Evolutionary conservation across 2,888 invertebrate species (phyloP).

Genomic region (Euzophera pinguis): DNA sequence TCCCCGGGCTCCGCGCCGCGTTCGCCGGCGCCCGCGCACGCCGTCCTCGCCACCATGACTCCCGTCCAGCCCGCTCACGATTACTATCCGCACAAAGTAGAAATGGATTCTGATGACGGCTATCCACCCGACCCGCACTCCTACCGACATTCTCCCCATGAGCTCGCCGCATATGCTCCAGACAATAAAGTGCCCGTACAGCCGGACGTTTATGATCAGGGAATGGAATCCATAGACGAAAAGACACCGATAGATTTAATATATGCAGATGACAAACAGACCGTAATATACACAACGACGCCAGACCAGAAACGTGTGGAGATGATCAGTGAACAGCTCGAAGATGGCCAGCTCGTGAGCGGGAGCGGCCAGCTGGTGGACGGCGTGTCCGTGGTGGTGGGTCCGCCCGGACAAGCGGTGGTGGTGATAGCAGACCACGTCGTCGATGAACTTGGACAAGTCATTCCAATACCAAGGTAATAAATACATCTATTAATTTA

Average conservation of each 20-base stretch:
- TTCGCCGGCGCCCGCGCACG: constrained; percentile 84
- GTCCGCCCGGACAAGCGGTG: constrained; percentile 79
- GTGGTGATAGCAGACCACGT: constrained; percentile 86
- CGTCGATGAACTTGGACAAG: constrained; percentile 84
- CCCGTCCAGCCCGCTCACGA: constrained; percentile 91
- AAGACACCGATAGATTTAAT: constrained; percentile 89
- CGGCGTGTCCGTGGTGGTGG: constrained; percentile 75
- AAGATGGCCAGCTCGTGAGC: constrained; percentile 77
- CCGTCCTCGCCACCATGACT: constrained; percentile 92
- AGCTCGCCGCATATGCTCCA: constrained; percentile 72
- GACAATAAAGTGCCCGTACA: constrained; percentile 80
- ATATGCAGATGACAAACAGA: constrained; percentile 91
- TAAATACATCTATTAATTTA: background rate
- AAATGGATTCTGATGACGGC: constrained; percentile 81
- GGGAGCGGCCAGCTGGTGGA: constrained; percentile 72
- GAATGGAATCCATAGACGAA: constrained; percentile 80
- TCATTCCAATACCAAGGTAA: constrained; percentile 84
- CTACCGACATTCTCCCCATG: constrained; percentile 79
- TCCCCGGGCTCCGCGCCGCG: constrained; percentile 76
- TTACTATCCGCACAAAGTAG: constrained; percentile 80
- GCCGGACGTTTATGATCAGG: constrained; percentile 72
- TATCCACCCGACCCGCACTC: constrained; percentile 82
- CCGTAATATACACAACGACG: constrained; percentile 89
- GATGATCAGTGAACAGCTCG: constrained; percentile 85
- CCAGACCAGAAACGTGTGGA: constrained; percentile 90